These are phyloP conservation scores for Trissolcus japonicus DNA, from an alignment of 2,888 invertebrate genomes.

Conservation along the genomic window DNA sequence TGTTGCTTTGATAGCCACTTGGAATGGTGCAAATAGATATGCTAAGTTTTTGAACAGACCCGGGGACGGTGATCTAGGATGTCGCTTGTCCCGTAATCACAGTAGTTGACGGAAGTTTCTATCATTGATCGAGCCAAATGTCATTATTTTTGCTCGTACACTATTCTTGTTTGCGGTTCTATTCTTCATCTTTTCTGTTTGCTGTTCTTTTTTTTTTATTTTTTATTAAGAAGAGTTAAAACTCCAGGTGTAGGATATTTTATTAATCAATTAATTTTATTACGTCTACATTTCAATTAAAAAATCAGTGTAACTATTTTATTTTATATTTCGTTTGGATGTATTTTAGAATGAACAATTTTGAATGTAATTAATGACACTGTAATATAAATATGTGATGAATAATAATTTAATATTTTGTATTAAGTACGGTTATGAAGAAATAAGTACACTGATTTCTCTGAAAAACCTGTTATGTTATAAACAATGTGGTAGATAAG, in stretches of 20 bases:
- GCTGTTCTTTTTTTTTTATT: too few relatives aligned
- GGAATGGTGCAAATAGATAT: conserved; percentile 9
- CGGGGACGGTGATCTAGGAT: background rate
- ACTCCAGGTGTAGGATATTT: conserved; percentile 13
- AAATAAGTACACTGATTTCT: conserved; percentile 20
- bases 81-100: background rate
- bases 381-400: too few relatives aligned
- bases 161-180: too few relatives aligned
- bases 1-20: conserved; percentile 24
- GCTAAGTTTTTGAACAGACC: conserved; percentile 14
- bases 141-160: background rate
- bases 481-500: conserved; percentile 27
- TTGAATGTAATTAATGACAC: too few relatives aligned
- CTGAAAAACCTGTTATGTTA: conserved; percentile 9
- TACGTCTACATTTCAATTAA: too few relatives aligned
- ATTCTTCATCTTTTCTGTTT: too few relatives aligned
- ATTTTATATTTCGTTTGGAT: background rate
- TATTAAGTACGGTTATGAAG: too few relatives aligned
- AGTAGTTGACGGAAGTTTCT: background rate
- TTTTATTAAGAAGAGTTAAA: background rate
- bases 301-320: too few relatives aligned
- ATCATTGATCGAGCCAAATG: background rate
- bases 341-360: too few relatives aligned
- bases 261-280: background rate
- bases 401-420: too few relatives aligned